These are phyloP conservation scores for Luperina testacea DNA, from an alignment of 2,888 invertebrate genomes.

Conservation along the genomic window DNA sequence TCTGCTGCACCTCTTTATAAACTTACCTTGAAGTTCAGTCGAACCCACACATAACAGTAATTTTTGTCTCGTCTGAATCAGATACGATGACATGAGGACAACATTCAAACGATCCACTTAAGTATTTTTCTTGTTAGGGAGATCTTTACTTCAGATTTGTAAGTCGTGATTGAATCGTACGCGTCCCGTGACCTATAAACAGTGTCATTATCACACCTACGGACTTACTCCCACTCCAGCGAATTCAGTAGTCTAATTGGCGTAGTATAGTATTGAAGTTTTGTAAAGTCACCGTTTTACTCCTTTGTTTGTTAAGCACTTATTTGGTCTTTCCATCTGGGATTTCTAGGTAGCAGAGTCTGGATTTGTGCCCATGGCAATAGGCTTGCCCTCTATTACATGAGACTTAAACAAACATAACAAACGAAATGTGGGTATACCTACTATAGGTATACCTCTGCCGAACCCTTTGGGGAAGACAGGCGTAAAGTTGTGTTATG, in stretches of 20 bases:
- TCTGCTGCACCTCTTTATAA: background rate
- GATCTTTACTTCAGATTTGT: slow-evolving; percentile 48
- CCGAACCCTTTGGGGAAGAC: background rate
- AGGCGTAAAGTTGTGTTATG: background rate
- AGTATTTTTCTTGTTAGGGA: slow-evolving; percentile 50
- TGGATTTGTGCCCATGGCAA: too few relatives aligned
- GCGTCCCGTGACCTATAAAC: slow-evolving; percentile 64
- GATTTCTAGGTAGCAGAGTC: too few relatives aligned
- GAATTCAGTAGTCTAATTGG: slow-evolving; percentile 9
- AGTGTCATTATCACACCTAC: slow-evolving; percentile 60
- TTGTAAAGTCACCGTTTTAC: background rate
- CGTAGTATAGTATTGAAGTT: background rate
- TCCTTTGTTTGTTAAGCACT: too few relatives aligned
- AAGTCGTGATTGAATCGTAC: slow-evolving; percentile 67
- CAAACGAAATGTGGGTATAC: background rate
- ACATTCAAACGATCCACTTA: slow-evolving; percentile 44
- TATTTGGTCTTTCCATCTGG: too few relatives aligned
- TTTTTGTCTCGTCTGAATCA: slow-evolving; percentile 55
- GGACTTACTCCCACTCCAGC: slow-evolving; percentile 25
- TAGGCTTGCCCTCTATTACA: too few relatives aligned
- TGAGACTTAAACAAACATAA: background rate
- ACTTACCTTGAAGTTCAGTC: background rate
- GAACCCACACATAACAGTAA: slow-evolving; percentile 41
- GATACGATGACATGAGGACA: slow-evolving; percentile 30
- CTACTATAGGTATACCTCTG: background rate